phyloP scores from a whole-genome alignment of 2,888 invertebrate species.

The Spisula solida region DNA sequence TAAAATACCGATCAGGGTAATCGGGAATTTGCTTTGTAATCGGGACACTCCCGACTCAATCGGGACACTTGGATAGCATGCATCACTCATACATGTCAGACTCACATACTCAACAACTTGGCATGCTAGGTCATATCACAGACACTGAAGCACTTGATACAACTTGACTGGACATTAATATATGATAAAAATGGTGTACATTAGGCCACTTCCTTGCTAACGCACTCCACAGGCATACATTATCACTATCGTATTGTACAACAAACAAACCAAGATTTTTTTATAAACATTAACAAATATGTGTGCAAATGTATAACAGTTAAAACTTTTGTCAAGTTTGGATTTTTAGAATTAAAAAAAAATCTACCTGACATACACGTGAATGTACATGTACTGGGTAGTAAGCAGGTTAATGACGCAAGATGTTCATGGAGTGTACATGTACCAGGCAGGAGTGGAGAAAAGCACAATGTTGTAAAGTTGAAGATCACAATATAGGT shows the following conservation, averaged over 20 bases:
- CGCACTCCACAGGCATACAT: background rate
- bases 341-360: background rate
- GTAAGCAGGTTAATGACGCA: background rate
- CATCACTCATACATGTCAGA: background rate
- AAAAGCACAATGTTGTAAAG: conserved; percentile 8
- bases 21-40: too few relatives aligned
- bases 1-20: too few relatives aligned
- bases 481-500: conserved; percentile 17
- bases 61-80: too few relatives aligned
- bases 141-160: conserved; percentile 9
- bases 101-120: background rate
- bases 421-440: background rate
- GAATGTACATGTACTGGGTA: background rate
- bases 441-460: background rate
- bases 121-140: conserved; percentile 19
- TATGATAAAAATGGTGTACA: background rate
- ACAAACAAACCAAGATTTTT: background rate
- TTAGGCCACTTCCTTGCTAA: background rate
- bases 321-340: background rate
- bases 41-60: too few relatives aligned
- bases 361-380: background rate
- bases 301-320: background rate
- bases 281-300: background rate
- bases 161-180: background rate
- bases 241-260: background rate